Evolutionary conservation across 2,888 invertebrate genomes (phyloP).

Genomic region (Bhutanitis thaidina): DNA sequence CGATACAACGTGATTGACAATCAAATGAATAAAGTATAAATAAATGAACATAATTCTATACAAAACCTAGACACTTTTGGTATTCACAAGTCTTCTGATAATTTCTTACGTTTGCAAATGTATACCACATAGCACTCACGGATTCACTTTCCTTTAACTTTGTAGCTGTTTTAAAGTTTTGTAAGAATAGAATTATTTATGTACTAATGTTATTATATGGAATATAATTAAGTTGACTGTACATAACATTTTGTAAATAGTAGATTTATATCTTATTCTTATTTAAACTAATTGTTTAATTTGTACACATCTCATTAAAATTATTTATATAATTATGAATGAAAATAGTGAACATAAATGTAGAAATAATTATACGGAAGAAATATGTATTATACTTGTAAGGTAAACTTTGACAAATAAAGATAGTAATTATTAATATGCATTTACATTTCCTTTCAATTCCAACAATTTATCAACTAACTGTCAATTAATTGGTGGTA

Average conservation of each 20-base stretch:
- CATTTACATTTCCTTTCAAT: no score
- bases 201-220: slow-evolving; percentile 22
- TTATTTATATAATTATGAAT: neutral
- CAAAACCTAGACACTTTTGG: slow-evolving; percentile 6
- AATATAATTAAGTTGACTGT: slow-evolving; percentile 29
- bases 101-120: slow-evolving; percentile 23
- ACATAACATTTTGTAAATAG: slow-evolving; percentile 36
- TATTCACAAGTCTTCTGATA: neutral
- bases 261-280: neutral
- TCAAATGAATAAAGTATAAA: no score
- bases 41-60: no score
- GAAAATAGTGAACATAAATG: neutral
- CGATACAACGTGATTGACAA: no score
- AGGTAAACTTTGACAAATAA: slow-evolving; percentile 73
- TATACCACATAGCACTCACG: slow-evolving; percentile 33
- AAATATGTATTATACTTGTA: slow-evolving; percentile 18
- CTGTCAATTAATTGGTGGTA: no score
- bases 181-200: slow-evolving; percentile 30
- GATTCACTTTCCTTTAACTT: slow-evolving; percentile 31
- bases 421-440: slow-evolving; percentile 53
- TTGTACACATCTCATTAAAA: neutral
- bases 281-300: neutral
- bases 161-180: slow-evolving; percentile 45
- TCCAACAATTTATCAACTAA: no score
- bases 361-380: slow-evolving; percentile 14